Base-by-base conservation (phyloP, 2,888 invertebrate species). In the Sericinus montela region DNA sequence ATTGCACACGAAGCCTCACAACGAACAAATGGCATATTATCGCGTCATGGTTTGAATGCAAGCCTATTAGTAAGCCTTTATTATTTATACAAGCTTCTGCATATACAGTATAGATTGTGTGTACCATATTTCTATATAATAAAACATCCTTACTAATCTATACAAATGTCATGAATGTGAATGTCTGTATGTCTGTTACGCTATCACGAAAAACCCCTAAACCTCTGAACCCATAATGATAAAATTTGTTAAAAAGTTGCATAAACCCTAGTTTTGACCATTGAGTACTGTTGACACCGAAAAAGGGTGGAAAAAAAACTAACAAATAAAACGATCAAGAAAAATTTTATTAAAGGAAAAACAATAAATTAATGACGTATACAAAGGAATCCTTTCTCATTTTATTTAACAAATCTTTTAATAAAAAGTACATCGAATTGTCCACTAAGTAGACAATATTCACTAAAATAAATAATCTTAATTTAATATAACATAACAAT, bases 391-490 rank as follows among this genome's bases (percentile, higher is more conserved):
- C 13, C 9, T 25, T 34, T 9, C 23, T 19, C 3, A 7, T 5
- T 16, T 42, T 28, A 34, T 28, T 1, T 14, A 11, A 40, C 10
- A 25, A 11, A 36, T 11, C 28, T 47, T 47, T 47, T 47, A 47
- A 36, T 47, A 41, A 29, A 47, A 47, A 47, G 47, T 47, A 47
- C 47, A 28, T 23, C 1, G 29, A 28, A 41, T 47, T 41, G 40
- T 41, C 19, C 10, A 29, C 6, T 13, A 29, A 8, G 11, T 25
- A 1, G 29, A 48, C 37, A 42, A 48, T 19, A 6, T 5, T 30
- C 10, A 13, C 15, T 19, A 16, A 36, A 39, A 36, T 50, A 45
- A 36, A 45, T 35, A 37, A 36, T 10, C 10, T 23, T 23, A 40
- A 25, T 3, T 38, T 29, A 3, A 19, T 3, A 5, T 19, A 19